Evolutionary conservation across 2,113 vertebrate genomes (phyloP).

Genomic region (Tamias sibiricus): DNA sequence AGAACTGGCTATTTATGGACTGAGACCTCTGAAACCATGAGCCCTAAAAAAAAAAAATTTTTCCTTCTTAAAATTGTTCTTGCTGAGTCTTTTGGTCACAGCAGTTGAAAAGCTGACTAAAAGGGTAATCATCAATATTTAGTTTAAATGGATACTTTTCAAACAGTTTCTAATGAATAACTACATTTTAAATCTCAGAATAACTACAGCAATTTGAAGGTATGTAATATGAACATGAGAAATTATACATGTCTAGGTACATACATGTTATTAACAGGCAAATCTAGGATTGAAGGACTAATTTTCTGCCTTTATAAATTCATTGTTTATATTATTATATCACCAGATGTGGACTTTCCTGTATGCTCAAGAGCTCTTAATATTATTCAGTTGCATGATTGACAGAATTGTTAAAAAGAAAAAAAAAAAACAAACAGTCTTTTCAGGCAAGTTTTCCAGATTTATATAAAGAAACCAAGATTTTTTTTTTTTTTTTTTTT

Average conservation of each 20-base stretch:
- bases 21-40: too few species aligned
- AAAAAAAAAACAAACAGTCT: too few species aligned
- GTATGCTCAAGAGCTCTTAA: not conserved
- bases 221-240: not conserved
- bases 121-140: not conserved
- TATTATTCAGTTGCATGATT: not conserved
- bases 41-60: too few species aligned
- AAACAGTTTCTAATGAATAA: not conserved
- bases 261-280: not conserved
- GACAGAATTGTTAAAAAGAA: not conserved
- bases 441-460: not conserved
- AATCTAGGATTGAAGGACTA: not conserved
- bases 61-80: too few species aligned
- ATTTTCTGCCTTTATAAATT: not conserved
- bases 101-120: too few species aligned
- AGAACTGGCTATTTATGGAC: too few species aligned
- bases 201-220: not conserved
- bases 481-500: not conserved
- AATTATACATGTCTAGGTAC: not conserved
- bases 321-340: not conserved
- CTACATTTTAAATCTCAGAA: not conserved
- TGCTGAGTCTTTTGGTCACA: too few species aligned
- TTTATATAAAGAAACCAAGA: not conserved
- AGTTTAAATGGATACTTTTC: not conserved
- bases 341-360: not conserved